Evolutionary conservation across 2,113 vertebrate species (phyloP), one percentile per base, ranked within the genome.

Genomic region (Siniperca chuatsi): DNA sequence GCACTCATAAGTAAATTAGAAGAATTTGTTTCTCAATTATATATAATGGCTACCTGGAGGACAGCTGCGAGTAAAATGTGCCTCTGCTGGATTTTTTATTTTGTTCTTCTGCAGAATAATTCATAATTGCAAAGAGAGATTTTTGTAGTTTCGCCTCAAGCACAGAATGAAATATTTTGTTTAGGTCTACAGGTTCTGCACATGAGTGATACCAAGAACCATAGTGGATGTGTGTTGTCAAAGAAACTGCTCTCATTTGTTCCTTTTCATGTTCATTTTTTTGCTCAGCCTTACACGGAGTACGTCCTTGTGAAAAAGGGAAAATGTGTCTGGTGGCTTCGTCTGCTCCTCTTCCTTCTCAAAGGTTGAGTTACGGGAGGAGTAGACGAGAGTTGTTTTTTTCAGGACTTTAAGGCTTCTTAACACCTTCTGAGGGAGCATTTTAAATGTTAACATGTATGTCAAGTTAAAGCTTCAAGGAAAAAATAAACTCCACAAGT

Each of bases 61-160:
- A 70, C 1, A 8, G 80, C 85, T 86, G 78, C 9, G 1, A 67
- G 80, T 66, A 5, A 85, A 81, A 85, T 66, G 66, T 46, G 75
- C 75, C 72, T 79, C 84, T 33, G 58, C 12, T 60, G 52, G 55
- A 66, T 78, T 77, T 65, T 60, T 80, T 46, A 29, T 86, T 81
- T 78, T 82, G 57, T 78, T 89, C 25, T 29, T 75, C 25, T 68
- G 54, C 37, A 72, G 76, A 86, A 81, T 79, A 70, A 86, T 86
- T 87, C 35, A 78, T 50, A 67, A 61, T 72, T 48, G 25, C 52
- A 69, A 44, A 66, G 64, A 75, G 6, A 6, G 18, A n/a, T 52
- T 81, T 65, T 18, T 54, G 29, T 15, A 35, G 48, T 35, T 83
- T 50, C 8, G 12, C 84, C 82, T 75, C 64, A 12, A 72, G 88